Percentiles rank a stretch among this genome's conserved stretches.
phyloP scores from a whole-genome alignment of 2,113 vertebrate species.

The Nansenia antarctica region DNA sequence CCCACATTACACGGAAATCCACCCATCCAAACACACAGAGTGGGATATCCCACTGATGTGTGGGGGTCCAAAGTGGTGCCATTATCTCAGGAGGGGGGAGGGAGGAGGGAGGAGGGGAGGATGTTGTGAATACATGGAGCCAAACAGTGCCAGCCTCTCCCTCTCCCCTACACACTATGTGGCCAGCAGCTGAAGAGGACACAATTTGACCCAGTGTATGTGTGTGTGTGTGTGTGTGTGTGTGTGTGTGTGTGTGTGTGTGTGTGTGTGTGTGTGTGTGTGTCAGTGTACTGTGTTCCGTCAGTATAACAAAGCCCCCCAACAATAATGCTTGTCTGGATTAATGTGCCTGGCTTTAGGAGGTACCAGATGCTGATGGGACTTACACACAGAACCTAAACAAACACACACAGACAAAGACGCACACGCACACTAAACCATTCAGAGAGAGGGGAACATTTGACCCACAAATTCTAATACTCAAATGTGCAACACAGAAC shows the following conservation, averaged over 20 bases:
- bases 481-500: not conserved
- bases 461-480: not conserved
- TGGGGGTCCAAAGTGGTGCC: no score
- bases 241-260: not conserved
- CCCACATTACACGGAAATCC: no score
- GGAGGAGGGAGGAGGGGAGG: no score
- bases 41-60: no score
- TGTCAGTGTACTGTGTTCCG: no score
- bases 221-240: not conserved
- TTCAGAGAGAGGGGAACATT: not conserved
- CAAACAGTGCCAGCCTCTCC: not conserved
- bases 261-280: not conserved
- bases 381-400: not conserved
- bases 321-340: not conserved
- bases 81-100: no score
- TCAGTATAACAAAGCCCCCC: not conserved
- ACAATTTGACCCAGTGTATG: conserved; percentile 2
- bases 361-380: not conserved
- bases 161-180: not conserved
- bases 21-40: no score
- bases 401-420: not conserved
- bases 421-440: no score
- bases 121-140: not conserved
- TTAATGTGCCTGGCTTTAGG: not conserved
- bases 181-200: conserved; percentile 2